These are phyloP conservation scores for Steinernema khuongi DNA, from an alignment of 1,140 invertebrate species.

Conservation along the genomic window DNA sequence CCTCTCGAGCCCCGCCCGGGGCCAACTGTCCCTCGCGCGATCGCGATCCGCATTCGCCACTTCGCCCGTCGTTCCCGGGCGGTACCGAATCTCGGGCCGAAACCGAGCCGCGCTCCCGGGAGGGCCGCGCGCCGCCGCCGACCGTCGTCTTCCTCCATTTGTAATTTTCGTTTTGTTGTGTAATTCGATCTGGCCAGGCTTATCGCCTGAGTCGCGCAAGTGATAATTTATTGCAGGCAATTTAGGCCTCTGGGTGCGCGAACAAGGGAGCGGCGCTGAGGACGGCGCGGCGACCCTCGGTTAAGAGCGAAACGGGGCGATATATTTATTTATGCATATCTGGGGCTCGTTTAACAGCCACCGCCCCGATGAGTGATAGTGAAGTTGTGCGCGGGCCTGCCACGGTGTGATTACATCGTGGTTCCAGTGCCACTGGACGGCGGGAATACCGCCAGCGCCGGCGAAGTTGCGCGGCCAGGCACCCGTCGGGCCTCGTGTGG, in stretches of 20 bases:
- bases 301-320: background rate
- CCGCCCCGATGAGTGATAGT: too few relatives aligned
- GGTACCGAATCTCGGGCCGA: too few relatives aligned
- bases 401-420: too few relatives aligned
- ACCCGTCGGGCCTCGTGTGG: too few relatives aligned
- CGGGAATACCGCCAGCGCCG: too few relatives aligned
- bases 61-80: too few relatives aligned
- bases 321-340: slow-evolving; percentile 16
- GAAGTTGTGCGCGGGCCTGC: too few relatives aligned
- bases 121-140: too few relatives aligned
- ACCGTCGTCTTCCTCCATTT: background rate
- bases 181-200: background rate
- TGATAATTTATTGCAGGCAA: slow-evolving; percentile 4
- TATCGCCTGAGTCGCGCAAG: background rate
- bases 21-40: background rate
- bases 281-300: background rate
- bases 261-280: background rate
- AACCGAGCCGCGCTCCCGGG: too few relatives aligned
- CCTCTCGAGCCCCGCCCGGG: background rate
- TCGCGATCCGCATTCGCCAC: too few relatives aligned
- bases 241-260: slow-evolving; percentile 4
- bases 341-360: background rate
- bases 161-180: slow-evolving; percentile 11
- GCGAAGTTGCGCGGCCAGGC: too few relatives aligned
- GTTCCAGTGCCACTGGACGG: too few relatives aligned